phyloP scores from a whole-genome alignment of 1,140 invertebrate species.

The Phymastichus coffea region DNA sequence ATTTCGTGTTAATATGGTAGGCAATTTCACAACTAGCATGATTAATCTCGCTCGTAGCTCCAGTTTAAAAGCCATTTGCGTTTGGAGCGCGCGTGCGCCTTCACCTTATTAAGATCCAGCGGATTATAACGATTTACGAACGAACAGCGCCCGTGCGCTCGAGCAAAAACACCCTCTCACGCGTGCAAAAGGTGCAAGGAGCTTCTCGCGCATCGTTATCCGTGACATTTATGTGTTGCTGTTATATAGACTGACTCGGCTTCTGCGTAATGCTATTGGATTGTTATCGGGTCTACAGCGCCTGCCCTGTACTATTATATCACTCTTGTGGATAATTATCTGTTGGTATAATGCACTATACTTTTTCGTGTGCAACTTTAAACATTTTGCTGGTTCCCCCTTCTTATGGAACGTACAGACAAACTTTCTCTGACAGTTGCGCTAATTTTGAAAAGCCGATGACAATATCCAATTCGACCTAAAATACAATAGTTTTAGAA shows the following conservation, averaged over 20 bases:
- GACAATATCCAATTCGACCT: too few species aligned
- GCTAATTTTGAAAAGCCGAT: too few species aligned
- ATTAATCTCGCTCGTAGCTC: constrained; percentile 4
- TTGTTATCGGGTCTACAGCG: not conserved
- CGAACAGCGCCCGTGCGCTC: not conserved
- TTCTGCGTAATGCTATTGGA: not conserved
- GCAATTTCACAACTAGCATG: not conserved
- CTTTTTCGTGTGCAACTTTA: constrained; percentile 22
- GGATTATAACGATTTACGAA: constrained; percentile 31
- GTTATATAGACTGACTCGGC: too few species aligned
- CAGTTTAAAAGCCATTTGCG: not conserved
- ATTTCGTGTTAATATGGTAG: constrained; percentile 1
- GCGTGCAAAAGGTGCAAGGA: too few species aligned
- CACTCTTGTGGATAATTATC: not conserved
- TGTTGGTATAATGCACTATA: not conserved
- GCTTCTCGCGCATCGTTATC: not conserved
- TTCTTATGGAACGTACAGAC: too few species aligned
- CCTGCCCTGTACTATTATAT: not conserved
- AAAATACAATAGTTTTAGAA: too few species aligned
- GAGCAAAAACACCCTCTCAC: not conserved
- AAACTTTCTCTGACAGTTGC: too few species aligned
- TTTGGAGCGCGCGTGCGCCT: not conserved
- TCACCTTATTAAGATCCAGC: constrained; percentile 32
- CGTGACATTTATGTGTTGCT: constrained; percentile 4
- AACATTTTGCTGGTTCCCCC: too few species aligned